phyloP scores from a whole-genome alignment of 2,888 invertebrate species.

The Agonopterix alstromeriana region DNA sequence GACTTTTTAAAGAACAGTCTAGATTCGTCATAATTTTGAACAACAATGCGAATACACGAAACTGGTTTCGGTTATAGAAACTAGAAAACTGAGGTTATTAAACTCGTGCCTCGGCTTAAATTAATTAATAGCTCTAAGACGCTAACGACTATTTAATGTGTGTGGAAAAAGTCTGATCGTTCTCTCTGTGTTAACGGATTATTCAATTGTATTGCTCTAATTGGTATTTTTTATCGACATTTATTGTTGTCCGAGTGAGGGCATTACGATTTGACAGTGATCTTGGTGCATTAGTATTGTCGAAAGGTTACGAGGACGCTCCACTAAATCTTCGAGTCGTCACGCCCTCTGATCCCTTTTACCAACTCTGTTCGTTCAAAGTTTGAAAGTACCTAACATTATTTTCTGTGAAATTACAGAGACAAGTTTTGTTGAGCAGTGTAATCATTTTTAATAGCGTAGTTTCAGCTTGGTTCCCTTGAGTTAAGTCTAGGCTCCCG shows the following conservation, averaged over 20 bases:
- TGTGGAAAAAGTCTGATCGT: slow-evolving; percentile 32
- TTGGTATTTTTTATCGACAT: slow-evolving; percentile 43
- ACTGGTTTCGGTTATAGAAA: slow-evolving; percentile 25
- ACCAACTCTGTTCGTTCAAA: no score
- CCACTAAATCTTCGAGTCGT: slow-evolving; percentile 3
- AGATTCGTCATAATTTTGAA: slow-evolving; percentile 67
- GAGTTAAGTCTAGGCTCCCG: slow-evolving; percentile 13
- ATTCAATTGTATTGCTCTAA: slow-evolving; percentile 49
- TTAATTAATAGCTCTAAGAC: slow-evolving; percentile 44
- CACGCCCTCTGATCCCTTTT: no score
- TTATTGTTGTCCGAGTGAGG: slow-evolving; percentile 28
- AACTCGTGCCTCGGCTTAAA: slow-evolving; percentile 32
- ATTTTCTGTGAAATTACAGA: no score
- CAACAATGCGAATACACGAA: slow-evolving; percentile 34
- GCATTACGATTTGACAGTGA: slow-evolving; percentile 40
- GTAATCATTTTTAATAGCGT: no score
- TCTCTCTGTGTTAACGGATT: slow-evolving; percentile 21
- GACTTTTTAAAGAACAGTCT: slow-evolving; percentile 59
- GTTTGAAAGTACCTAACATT: no score
- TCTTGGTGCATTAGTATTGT: slow-evolving; percentile 37
- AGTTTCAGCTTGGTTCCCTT: no score
- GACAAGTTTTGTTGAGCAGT: no score
- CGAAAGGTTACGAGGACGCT: slow-evolving; percentile 32
- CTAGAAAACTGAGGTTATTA: slow-evolving; percentile 13
- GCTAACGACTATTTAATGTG: slow-evolving; percentile 50